Conservation (phyloP, 2,888 invertebrate species). For the Onthophagus sagittarius region DNA sequence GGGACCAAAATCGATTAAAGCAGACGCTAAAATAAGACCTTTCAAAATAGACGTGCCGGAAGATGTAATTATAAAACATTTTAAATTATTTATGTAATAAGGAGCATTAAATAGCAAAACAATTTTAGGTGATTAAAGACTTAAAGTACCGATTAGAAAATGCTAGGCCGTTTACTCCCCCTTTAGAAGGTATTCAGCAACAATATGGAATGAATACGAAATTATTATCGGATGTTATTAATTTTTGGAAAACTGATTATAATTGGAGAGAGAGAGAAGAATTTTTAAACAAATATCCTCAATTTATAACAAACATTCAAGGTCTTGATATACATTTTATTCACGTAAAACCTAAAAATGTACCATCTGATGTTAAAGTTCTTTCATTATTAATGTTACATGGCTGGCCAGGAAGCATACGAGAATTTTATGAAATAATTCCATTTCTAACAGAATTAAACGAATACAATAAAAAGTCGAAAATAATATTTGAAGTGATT, state of each 20-base stretch:
- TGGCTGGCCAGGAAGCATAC: conserved; percentile 86
- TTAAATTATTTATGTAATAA: background rate
- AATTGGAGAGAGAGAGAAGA: conserved; percentile 63
- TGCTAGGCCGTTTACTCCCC: conserved; percentile 44
- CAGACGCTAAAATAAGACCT: conserved; percentile 53
- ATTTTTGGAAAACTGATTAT: conserved; percentile 73
- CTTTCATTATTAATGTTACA: conserved; percentile 71
- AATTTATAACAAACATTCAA: conserved; percentile 67
- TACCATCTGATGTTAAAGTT: conserved; percentile 40
- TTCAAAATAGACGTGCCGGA: conserved; percentile 57
- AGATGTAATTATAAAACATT: conserved; percentile 47
- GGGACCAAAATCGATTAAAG: conserved; percentile 51
- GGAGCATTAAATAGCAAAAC: background rate
- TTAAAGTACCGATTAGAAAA: conserved; percentile 55
- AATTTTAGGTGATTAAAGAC: conserved; percentile 50
- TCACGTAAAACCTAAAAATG: conserved; percentile 56
- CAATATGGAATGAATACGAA: conserved; percentile 78
- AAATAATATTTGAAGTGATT: conserved; percentile 60
- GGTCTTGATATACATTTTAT: conserved; percentile 66
- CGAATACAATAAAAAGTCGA: conserved; percentile 44
- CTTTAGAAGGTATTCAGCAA: conserved; percentile 67
- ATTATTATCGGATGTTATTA: conserved; percentile 62
- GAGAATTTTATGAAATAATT: conserved; percentile 78
- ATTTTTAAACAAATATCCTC: conserved; percentile 61
- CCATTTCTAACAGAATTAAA: conserved; percentile 61